Percentiles rank a stretch among this genome's conserved stretches.
Conservation (phyloP, 2,113 vertebrate species). For the Oceanodroma tethys region DNA sequence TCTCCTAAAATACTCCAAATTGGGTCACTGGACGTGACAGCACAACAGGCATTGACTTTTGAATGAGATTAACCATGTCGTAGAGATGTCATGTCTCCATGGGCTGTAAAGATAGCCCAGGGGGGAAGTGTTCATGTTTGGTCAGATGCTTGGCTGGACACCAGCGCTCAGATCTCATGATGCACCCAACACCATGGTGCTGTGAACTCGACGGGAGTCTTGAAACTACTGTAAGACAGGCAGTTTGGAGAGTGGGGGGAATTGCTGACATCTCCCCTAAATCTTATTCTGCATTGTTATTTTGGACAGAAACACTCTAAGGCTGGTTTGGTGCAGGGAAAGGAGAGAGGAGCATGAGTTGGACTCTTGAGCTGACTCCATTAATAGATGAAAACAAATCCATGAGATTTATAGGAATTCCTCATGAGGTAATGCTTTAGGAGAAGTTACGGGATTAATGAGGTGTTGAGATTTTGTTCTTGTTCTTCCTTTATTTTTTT, state of each 20-base stretch:
- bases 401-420: slow-evolving; percentile 38
- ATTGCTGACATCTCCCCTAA: background rate
- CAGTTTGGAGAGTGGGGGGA: background rate
- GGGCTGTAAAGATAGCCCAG: background rate
- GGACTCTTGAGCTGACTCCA: background rate
- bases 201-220: background rate
- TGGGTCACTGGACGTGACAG: background rate
- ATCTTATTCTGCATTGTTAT: background rate
- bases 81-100: background rate
- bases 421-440: slow-evolving; percentile 21
- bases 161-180: background rate
- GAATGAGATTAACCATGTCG: background rate
- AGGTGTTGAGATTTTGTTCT: slow-evolving; percentile 40
- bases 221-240: background rate
- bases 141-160: background rate
- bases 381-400: slow-evolving; percentile 23
- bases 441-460: slow-evolving; percentile 31
- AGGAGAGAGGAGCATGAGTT: background rate
- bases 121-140: background rate
- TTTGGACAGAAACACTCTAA: background rate
- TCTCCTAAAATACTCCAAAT: background rate
- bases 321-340: background rate
- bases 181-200: background rate
- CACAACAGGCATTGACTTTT: background rate
- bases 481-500: slow-evolving; percentile 17